Conservation (phyloP, 37 sponge, comb jelly and placozoan species). For the Hexactinellida sp. region DNA sequence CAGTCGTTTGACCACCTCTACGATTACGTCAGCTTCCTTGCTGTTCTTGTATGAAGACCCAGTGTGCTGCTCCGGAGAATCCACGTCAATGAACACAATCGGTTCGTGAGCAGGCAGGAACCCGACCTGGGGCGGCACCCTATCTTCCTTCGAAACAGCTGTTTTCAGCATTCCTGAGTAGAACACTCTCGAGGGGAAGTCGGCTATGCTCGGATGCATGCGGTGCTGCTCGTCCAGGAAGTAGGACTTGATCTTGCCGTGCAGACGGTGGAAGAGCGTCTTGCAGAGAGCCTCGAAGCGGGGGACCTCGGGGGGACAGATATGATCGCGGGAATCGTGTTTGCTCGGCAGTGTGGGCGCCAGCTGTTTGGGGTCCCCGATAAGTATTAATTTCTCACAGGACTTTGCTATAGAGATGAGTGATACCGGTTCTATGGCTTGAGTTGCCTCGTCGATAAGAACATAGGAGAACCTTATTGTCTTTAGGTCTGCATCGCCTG, state of each 20-base stretch:
- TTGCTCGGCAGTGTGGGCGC: slow-evolving; percentile 25
- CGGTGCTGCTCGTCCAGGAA: slow-evolving; percentile 57
- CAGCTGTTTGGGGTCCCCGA: slow-evolving; percentile 62
- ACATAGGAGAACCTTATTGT: slow-evolving; percentile 35
- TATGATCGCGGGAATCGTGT: not conserved
- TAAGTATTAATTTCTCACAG: slow-evolving; percentile 48
- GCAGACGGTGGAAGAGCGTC: slow-evolving; percentile 59
- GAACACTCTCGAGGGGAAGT: slow-evolving; percentile 40
- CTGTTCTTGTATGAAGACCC: slow-evolving; percentile 38
- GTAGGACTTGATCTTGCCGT: slow-evolving; percentile 4
- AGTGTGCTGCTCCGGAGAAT: slow-evolving; percentile 12
- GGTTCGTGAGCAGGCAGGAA: slow-evolving; percentile 20
- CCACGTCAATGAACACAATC: slow-evolving; percentile 37
- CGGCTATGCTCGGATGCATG: slow-evolving; percentile 49
- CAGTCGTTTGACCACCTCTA: slow-evolving; percentile 22
- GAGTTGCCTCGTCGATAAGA: slow-evolving; percentile 57
- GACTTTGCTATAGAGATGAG: slow-evolving; percentile 28
- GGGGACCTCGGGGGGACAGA: not conserved
- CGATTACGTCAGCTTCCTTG: slow-evolving; percentile 35
- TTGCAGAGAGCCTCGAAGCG: slow-evolving; percentile 12
- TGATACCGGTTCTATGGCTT: slow-evolving; percentile 39
- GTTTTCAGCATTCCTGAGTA: slow-evolving; percentile 40
- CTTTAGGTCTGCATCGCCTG: slow-evolving; percentile 33
- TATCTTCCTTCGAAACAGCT: not conserved
- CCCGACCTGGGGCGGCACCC: not conserved